phyloP scores from a whole-genome alignment of 1,140 invertebrate genomes.

The Tetraneura akinire region DNA sequence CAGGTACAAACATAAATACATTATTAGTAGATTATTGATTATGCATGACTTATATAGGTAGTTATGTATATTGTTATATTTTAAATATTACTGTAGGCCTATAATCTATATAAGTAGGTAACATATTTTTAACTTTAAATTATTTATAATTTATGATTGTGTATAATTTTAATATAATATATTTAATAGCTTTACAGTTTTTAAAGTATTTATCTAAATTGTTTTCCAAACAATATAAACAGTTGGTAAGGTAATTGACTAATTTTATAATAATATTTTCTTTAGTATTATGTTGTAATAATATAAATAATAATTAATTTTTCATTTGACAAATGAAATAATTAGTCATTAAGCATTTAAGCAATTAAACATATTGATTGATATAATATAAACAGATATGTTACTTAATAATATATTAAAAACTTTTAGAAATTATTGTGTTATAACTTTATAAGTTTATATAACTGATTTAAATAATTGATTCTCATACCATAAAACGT shows the following conservation, averaged over 20 bases:
- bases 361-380: too few relatives aligned
- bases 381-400: too few relatives aligned
- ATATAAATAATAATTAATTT: not conserved
- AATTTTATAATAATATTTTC: not conserved
- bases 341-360: not conserved
- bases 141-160: not conserved
- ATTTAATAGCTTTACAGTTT: not conserved
- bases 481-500: not conserved
- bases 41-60: too few relatives aligned
- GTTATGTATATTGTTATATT: too few relatives aligned
- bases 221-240: not conserved
- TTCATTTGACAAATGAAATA: not conserved
- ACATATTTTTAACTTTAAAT: too few relatives aligned
- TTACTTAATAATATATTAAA: not conserved
- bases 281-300: not conserved
- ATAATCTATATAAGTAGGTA: too few relatives aligned
- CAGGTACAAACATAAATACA: too few relatives aligned
- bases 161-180: not conserved
- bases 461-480: conserved; percentile 19
- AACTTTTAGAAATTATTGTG: not conserved
- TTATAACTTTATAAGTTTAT: too few relatives aligned
- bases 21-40: too few relatives aligned
- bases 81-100: too few relatives aligned
- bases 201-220: not conserved
- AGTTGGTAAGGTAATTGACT: too few relatives aligned